Evolutionary conservation across 2,113 vertebrate genomes (phyloP), one percentile per base, ranked within the genome.

Genomic region (Perognathus longimembris): DNA sequence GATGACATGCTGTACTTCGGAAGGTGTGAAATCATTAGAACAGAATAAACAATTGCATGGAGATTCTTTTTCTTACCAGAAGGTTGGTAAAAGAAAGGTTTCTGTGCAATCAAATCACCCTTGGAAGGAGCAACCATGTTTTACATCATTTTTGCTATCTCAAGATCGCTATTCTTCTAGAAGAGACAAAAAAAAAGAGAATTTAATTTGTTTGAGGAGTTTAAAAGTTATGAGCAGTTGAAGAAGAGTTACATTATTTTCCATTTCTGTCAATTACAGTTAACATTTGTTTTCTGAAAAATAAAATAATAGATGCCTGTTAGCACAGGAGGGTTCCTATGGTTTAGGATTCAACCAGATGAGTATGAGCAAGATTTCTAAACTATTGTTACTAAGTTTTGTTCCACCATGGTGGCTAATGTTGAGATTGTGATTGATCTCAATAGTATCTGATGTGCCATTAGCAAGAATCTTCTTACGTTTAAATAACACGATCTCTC

Each of bases 11-110:
- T 74, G 21, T 84, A 77, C 21, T 87, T 89, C 75, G 18, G 40
- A 87, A 87, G 84, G 15, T 89, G 26, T 71, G 28, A 94, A 94
- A 54, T 88, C 17, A 70, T 76, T 88, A 32, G 24, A 57, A 85
- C 80, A 70, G 50, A 89, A 54, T 82, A 75, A 94, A 73, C 30
- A 89, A 45, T 75, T 79, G 6, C 5, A 54, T 54, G 54, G 69
- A 2, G 45, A 45, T 50, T 36, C 38, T 24, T 77, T 88, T 54
- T 76, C 18, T 85, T 45, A 54, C 34, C 69, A 54, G 28, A 66
- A 59, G 12, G n/a, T 66, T 64, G 61, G 59, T 42, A 86, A 61
- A 9, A 89, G n/a, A 22, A 81, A 78, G 40, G 86, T 34, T 66
- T 89, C 57, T 91, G 28, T 79, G 28, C 7, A 74, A 7, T 50